A percentile compares a stretch with the other conserved stretches of the same genome.
Evolutionary conservation across 2,888 invertebrate genomes (phyloP).

Genomic region (Melanostoma scalare): DNA sequence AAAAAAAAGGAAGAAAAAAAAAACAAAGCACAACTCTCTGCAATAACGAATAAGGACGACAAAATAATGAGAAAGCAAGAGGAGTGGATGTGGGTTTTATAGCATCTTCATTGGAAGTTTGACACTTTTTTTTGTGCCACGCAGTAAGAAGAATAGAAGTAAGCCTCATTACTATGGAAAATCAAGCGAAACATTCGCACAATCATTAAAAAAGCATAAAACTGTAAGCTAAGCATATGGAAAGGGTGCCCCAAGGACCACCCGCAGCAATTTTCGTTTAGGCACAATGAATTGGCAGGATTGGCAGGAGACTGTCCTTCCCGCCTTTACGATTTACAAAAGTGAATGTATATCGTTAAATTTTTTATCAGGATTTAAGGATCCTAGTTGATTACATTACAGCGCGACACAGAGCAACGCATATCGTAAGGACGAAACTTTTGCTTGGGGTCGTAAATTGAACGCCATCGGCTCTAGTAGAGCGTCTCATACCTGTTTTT

Average conservation of each 20-base stretch:
- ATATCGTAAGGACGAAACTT: conserved; percentile 53
- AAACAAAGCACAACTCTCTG: conserved; percentile 25
- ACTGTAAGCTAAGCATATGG: conserved; percentile 58
- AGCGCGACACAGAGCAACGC: not conserved
- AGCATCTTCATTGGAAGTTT: conserved; percentile 65
- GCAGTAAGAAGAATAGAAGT: conserved; percentile 32
- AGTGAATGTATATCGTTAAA: conserved; percentile 63
- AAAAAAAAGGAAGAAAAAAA: conserved; percentile 22
- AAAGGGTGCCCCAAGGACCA: conserved; percentile 44
- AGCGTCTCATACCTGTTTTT: not conserved
- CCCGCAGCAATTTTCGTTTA: conserved; percentile 43
- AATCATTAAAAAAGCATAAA: conserved; percentile 70
- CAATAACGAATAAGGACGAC: conserved; percentile 44
- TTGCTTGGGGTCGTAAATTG: conserved; percentile 65
- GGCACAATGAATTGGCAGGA: conserved; percentile 16
- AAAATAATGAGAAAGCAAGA: conserved; percentile 66
- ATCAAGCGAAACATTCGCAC: conserved; percentile 64
- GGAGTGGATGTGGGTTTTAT: conserved; percentile 69
- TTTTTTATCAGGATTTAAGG: conserved; percentile 69
- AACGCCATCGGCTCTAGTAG: conserved; percentile 41
- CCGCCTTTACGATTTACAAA: conserved; percentile 61
- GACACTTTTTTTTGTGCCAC: conserved; percentile 48
- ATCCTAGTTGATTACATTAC: conserved; percentile 59
- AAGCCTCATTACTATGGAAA: conserved; percentile 65
- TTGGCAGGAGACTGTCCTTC: conserved; percentile 34